Base-by-base conservation (phyloP, 2,888 invertebrate species). In the Mamestra brassicae region DNA sequence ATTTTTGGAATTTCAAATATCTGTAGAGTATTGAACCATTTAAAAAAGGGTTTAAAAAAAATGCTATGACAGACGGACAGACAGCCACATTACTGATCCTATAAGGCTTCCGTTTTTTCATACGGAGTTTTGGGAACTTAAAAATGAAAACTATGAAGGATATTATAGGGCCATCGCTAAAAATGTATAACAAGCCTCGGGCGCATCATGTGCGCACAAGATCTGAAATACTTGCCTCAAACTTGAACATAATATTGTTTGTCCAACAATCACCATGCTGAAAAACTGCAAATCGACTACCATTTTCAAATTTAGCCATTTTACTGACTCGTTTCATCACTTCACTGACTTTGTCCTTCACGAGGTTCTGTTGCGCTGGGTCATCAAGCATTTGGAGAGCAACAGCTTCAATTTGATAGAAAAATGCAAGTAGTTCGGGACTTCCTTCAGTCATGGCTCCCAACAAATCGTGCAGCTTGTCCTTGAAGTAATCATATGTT, bases 241-340 rank as follows among this genome's bases (percentile, higher is more conserved):
- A 80, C 75, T 72, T 89, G 66, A 90, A 93, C 85, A 93, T 85
- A n/a, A 93, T 85, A 74, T 93, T 93, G 58, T 93, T 93, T 2
- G 89, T 91, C 93, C 93, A 93, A 36, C 89, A 86, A 73, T 93
- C 93, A 8, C 93, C 93, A 72, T 93, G 93, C 58, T 85, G 85
- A 26, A 93, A 89, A 6, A 92, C 82, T 11, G 88, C 74, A 77
- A 89, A 85, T 76, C 89, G 91, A 7, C 88, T 87, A 1, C 78
- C 78, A 4, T 47, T 45, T 34, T 90, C 87, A 50, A 54, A 57
- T 67, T 76, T 87, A 3, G 71, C 2, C 10, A 87, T 52, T 81
- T 88, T 85, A 4, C 34, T 67, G 1, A 74, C 61, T 13, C 50
- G 10, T 2, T 58, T 1, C 6, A 74, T 0, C 7, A 84, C 5